Percentiles rank a stretch among this genome's conserved stretches.
These are phyloP conservation scores for Dinothrombium tinctorium DNA, from an alignment of 1,140 invertebrate genomes.

Conservation along the genomic window DNA sequence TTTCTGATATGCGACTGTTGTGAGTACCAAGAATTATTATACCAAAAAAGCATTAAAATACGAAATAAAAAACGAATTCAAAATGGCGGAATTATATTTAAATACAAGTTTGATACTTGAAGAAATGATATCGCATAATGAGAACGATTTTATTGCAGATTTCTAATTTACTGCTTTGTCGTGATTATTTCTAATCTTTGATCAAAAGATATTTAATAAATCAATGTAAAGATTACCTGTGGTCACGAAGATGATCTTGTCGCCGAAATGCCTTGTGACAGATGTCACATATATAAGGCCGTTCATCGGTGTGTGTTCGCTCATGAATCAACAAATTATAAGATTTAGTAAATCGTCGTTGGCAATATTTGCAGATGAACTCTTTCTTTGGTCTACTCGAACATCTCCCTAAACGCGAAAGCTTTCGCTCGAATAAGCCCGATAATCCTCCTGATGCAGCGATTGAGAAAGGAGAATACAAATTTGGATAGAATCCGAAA, in stretches of 20 bases:
- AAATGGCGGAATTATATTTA: no score
- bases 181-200: no score
- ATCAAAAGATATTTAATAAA: no score
- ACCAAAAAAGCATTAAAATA: no score
- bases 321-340: conserved; percentile 96
- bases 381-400: conserved; percentile 63
- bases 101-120: no score
- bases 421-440: conserved; percentile 10
- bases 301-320: conserved; percentile 88
- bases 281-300: conserved; percentile 91
- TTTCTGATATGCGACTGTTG: no score
- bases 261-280: conserved; percentile 95
- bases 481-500: conserved; percentile 19
- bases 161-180: no score
- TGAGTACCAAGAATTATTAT: no score
- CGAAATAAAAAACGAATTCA: no score
- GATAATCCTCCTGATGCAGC: background rate
- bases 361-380: conserved; percentile 94
- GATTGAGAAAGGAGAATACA: conserved; percentile 1
- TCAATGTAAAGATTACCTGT: conserved; percentile 42
- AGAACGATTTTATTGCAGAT: no score
- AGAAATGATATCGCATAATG: no score
- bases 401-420: conserved; percentile 6
- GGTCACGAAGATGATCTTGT: conserved; percentile 83
- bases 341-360: conserved; percentile 86